Conservation (phyloP, 1,140 invertebrate genomes). For the Andricus grossulariae region DNA sequence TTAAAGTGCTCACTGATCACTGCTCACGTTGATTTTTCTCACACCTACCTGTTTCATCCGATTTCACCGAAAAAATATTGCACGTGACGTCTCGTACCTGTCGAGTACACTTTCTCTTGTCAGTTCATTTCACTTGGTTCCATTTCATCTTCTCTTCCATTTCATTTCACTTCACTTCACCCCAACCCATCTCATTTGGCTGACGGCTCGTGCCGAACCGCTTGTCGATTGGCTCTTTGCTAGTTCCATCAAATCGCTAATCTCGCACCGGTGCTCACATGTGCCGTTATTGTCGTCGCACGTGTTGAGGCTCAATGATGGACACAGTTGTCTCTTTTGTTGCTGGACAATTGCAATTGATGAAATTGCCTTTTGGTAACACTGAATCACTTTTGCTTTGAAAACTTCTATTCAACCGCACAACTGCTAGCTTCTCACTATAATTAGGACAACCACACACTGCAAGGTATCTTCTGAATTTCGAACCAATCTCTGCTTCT, state of each 20-base stretch:
- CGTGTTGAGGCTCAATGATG: not conserved
- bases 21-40: slow-evolving; percentile 6
- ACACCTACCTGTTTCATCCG: slow-evolving; percentile 28
- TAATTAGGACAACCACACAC: too few species aligned
- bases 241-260: slow-evolving; percentile 30
- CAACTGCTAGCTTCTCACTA: too few species aligned
- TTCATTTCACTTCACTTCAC: slow-evolving; percentile 45
- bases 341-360: not conserved
- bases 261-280: slow-evolving; percentile 29
- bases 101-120: slow-evolving; percentile 34
- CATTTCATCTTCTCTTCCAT: slow-evolving; percentile 45
- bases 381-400: not conserved
- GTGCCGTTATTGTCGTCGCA: slow-evolving; percentile 27
- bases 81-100: slow-evolving; percentile 18
- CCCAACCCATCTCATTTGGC: slow-evolving; percentile 41
- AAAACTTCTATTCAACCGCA: too few species aligned
- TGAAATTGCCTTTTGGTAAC: not conserved
- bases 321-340: slow-evolving; percentile 8
- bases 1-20: slow-evolving; percentile 8
- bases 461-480: too few species aligned
- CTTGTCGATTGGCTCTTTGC: slow-evolving; percentile 26
- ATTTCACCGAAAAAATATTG: not conserved
- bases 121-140: slow-evolving; percentile 46
- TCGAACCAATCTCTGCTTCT: too few species aligned
- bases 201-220: slow-evolving; percentile 12